A percentile compares a stretch with the other conserved stretches of the same genome.
Conservation (phyloP, 2,797 vertebrate genomes). For the Aulostomus chinensis region DNA sequence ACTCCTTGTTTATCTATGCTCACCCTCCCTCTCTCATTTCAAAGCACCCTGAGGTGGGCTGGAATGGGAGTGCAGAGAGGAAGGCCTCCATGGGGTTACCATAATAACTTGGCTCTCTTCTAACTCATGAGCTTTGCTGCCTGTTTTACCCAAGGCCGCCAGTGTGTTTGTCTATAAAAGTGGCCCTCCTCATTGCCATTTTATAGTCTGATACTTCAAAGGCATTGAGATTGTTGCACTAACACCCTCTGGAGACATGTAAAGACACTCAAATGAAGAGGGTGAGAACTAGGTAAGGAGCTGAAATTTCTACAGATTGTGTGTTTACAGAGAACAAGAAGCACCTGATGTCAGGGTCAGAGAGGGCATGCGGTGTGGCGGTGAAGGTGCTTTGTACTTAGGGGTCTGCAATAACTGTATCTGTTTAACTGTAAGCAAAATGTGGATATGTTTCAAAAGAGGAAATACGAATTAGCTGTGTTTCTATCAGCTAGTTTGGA, state of each 20-base stretch:
- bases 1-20: conserved; percentile 67
- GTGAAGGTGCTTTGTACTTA: too few relatives aligned
- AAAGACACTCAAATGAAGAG: conserved; percentile 27
- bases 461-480: too few relatives aligned
- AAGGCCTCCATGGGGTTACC: conserved; percentile 66
- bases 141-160: conserved; percentile 36
- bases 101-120: conserved; percentile 60
- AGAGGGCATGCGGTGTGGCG: too few relatives aligned
- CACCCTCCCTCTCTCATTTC: conserved; percentile 67
- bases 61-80: conserved; percentile 43
- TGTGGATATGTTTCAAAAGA: too few relatives aligned
- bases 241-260: conserved; percentile 46
- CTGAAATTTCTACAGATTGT: conserved; percentile 51
- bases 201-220: conserved; percentile 52
- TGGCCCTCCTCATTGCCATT: conserved; percentile 21
- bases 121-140: conserved; percentile 35
- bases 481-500: too few relatives aligned
- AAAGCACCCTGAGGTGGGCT: conserved; percentile 62
- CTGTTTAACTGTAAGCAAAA: too few relatives aligned
- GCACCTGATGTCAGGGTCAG: conserved; percentile 4
- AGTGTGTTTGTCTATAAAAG: conserved; percentile 11
- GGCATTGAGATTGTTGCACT: conserved; percentile 40
- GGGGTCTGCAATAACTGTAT: too few relatives aligned
- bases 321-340: conserved; percentile 44
- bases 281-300: conserved; percentile 13